Base-by-base conservation (phyloP, 2,888 invertebrate genomes). In the Tridacna gigas region DNA sequence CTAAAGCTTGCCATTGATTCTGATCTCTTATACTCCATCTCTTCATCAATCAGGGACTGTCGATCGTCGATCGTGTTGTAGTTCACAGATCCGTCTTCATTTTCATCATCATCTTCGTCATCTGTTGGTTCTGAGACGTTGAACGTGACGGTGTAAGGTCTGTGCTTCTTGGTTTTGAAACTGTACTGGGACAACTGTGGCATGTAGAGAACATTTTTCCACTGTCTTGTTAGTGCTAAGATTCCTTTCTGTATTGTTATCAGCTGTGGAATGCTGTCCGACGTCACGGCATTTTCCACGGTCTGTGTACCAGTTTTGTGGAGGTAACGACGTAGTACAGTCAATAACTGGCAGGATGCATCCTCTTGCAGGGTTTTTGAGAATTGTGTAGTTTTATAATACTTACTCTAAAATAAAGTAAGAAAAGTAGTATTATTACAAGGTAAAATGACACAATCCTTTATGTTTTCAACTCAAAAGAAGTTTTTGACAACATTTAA, bases 131-230 rank as follows among this genome's bases (percentile, higher is more conserved):
- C 80, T 0, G 95, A 94, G 82, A 98, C 96, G 0, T 98, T 97
- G 95, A 98, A 98, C 0, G 98, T 97, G 0, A 98, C 98, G 93
- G 98, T 98, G 86, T 98, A 96, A 0, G 94, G 94, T 20, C 93
- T 90, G 85, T 97, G 96, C 94, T 97, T 97, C 86, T 93, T 92
- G 25, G 94, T 92, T 88, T 95, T 95, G 94, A 98, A 97, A 94
- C 97, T 98, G 94, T 98, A 97, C 92, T 98, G 98, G 78, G 98
- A 96, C 63, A 99, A 95, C 86, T 98, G 96, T 0, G 99, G 99
- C 89, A 98, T 98, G 94, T 99, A 98, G 26, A 99, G 95, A 4
- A 98, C 97, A 95, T 98, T 98, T 95, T 99, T 99, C 99, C 99
- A 99, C 94, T 99, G 99, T 0, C 99, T 96, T 92, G 98, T 98